A percentile compares a stretch with the other conserved stretches of the same genome.
Conservation (phyloP, 2,888 invertebrate genomes). For the Tinea trinotella region DNA sequence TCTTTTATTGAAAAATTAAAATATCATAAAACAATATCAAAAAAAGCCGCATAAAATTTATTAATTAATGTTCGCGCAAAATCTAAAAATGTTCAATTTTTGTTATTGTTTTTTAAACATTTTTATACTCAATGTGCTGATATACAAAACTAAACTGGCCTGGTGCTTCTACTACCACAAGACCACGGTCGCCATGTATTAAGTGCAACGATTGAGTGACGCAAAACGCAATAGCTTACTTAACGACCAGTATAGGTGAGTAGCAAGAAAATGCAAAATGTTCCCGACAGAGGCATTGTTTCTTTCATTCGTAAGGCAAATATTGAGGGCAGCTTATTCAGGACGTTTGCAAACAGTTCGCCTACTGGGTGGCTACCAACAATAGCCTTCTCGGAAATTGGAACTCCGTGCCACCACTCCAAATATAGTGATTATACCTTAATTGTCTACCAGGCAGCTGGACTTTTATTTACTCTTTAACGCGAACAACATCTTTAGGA, state of each 20-base stretch:
- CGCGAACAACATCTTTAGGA: constrained; percentile 48
- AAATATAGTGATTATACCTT: constrained; percentile 65
- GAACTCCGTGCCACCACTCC: constrained; percentile 62
- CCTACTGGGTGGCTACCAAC: constrained; percentile 63
- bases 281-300: constrained; percentile 60
- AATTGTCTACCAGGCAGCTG: constrained; percentile 62
- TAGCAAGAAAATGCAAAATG: constrained; percentile 58
- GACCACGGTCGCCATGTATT: too few relatives aligned
- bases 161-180: too few relatives aligned
- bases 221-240: background rate
- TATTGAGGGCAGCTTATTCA: constrained; percentile 61
- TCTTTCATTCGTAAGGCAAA: constrained; percentile 66
- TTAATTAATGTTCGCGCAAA: too few relatives aligned
- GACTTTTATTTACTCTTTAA: constrained; percentile 58
- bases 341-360: constrained; percentile 60
- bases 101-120: too few relatives aligned
- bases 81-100: too few relatives aligned
- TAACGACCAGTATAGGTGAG: constrained; percentile 29
- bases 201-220: too few relatives aligned
- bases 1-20: too few relatives aligned
- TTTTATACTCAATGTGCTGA: too few relatives aligned
- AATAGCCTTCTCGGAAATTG: constrained; percentile 47
- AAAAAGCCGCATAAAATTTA: too few relatives aligned
- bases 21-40: too few relatives aligned
- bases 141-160: too few relatives aligned